phyloP scores from a whole-genome alignment of 2,888 invertebrate species.

The Panzeria rudis region DNA sequence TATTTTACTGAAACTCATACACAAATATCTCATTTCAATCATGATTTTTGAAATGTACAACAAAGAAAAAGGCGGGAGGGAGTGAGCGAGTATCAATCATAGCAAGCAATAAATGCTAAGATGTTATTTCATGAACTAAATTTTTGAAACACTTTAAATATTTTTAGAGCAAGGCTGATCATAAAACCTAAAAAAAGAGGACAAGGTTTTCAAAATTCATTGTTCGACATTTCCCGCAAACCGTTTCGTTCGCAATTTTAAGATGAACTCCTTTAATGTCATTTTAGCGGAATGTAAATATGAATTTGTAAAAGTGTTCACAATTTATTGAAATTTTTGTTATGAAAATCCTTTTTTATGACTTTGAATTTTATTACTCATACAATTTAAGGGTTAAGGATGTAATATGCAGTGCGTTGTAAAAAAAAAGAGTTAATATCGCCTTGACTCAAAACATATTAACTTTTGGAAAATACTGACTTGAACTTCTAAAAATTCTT shows the following conservation, averaged over 20 bases:
- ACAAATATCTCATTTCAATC: too few species aligned
- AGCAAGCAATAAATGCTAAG: too few species aligned
- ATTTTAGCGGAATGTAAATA: slow-evolving; percentile 19
- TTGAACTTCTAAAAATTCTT: slow-evolving; percentile 22
- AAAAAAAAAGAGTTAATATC: slow-evolving; percentile 23
- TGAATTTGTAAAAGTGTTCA: too few species aligned
- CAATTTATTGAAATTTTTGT: too few species aligned
- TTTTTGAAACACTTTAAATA: slow-evolving; percentile 61
- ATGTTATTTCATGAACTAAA: slow-evolving; percentile 45
- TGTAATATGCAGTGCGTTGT: neutral
- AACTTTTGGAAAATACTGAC: slow-evolving; percentile 35
- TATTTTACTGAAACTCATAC: too few species aligned
- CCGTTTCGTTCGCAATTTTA: slow-evolving; percentile 40
- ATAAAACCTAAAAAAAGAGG: too few species aligned
- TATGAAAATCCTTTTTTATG: too few species aligned
- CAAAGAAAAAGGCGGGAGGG: too few species aligned
- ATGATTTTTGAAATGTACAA: too few species aligned
- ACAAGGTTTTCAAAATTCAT: slow-evolving; percentile 19
- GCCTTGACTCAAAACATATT: slow-evolving; percentile 47
- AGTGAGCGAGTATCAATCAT: too few species aligned
- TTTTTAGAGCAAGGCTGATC: slow-evolving; percentile 54
- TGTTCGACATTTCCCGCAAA: neutral
- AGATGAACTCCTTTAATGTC: slow-evolving; percentile 23
- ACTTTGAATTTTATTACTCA: slow-evolving; percentile 58
- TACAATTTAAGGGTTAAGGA: slow-evolving; percentile 26